These are phyloP conservation scores for Penaeus vannamei DNA, from an alignment of 1,140 invertebrate genomes.

Conservation along the genomic window DNA sequence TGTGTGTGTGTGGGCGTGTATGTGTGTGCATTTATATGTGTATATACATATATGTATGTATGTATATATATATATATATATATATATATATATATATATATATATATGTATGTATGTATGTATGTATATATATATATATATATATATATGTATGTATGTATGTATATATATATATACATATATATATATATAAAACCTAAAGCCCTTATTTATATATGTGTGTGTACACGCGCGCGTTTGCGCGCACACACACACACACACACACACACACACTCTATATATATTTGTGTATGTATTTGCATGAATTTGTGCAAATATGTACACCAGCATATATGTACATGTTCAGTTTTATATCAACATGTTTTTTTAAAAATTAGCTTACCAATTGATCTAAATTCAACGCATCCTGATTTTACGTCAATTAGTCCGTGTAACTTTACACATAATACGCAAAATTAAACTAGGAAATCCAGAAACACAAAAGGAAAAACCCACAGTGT, in stretches of 20 bases:
- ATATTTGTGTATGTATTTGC: not conserved
- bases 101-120: not conserved
- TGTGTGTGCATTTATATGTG: not conserved
- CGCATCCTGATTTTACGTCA: too few species aligned
- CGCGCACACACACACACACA: not conserved
- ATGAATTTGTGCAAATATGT: not conserved
- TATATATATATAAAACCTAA: slow-evolving; percentile 3
- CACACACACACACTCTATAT: not conserved
- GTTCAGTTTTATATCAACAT: not conserved
- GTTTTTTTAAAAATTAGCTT: too few species aligned
- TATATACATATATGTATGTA: slow-evolving; percentile 27
- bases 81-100: not conserved
- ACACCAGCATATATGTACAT: not conserved
- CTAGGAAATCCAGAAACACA: too few species aligned
- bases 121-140: not conserved
- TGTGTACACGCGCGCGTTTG: not conserved
- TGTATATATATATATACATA: slow-evolving; percentile 1
- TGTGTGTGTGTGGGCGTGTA: not conserved
- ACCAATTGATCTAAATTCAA: too few species aligned
- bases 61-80: slow-evolving; percentile 20
- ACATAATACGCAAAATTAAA: too few species aligned
- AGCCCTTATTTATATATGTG: not conserved
- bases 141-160: not conserved
- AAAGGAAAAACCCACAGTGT: too few species aligned
- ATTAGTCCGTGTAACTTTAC: too few species aligned